Evolutionary conservation across 2,888 invertebrate genomes (phyloP).

Genomic region (Parochlus steinenii): DNA sequence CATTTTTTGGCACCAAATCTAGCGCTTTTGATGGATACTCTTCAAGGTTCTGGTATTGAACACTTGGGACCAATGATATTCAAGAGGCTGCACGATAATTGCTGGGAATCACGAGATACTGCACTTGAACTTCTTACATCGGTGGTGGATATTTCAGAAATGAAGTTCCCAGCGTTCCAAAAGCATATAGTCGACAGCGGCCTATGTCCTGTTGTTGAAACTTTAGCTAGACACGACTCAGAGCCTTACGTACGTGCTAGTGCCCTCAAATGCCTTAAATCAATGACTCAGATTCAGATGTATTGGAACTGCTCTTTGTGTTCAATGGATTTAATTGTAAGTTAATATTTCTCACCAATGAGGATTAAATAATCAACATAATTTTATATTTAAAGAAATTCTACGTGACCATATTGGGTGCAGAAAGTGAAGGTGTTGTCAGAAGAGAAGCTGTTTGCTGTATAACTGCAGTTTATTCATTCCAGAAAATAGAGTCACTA

Average conservation of each 20-base stretch:
- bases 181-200: constrained; percentile 46
- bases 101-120: constrained; percentile 68
- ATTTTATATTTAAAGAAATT: constrained; percentile 24
- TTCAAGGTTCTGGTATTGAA: constrained; percentile 44
- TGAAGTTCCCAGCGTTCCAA: constrained; percentile 66
- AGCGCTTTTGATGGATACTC: constrained; percentile 50
- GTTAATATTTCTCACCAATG: constrained; percentile 14
- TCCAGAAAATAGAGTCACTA: constrained; percentile 40
- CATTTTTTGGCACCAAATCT: constrained; percentile 65
- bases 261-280: constrained; percentile 51
- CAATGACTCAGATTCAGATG: constrained; percentile 43
- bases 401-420: constrained; percentile 38
- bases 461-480: constrained; percentile 46
- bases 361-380: constrained; percentile 13
- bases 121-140: constrained; percentile 55
- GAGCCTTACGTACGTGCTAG: constrained; percentile 63
- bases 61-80: constrained; percentile 49
- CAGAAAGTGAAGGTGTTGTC: constrained; percentile 62
- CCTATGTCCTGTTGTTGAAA: constrained; percentile 44
- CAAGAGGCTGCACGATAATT: constrained; percentile 49
- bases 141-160: constrained; percentile 47
- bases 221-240: constrained; percentile 47
- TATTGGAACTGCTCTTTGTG: constrained; percentile 48
- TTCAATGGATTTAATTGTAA: constrained; percentile 44
- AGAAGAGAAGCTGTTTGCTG: constrained; percentile 53